Percentiles rank a stretch among this genome's conserved stretches.
Evolutionary conservation across 2,888 invertebrate species (phyloP).

Genomic region (Catocala nupta): DNA sequence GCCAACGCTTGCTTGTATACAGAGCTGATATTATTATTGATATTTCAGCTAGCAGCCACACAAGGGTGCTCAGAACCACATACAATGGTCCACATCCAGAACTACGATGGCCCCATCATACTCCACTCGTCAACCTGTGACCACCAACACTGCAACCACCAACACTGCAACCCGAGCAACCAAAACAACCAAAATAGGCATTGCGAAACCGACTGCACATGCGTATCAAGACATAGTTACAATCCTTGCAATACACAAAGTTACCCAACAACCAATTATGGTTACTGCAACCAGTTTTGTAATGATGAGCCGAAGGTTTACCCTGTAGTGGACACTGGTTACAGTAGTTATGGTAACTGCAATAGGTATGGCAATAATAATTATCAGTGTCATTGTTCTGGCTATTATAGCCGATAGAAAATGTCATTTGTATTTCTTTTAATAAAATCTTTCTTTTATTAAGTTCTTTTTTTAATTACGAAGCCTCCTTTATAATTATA

Average conservation of each 20-base stretch:
- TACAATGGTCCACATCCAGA: constrained; percentile 65
- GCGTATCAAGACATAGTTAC: constrained; percentile 35
- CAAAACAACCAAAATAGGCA: constrained; percentile 15
- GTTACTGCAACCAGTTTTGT: constrained; percentile 20
- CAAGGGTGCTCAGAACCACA: constrained; percentile 54
- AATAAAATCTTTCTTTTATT: constrained; percentile 8
- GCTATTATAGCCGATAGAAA: constrained; percentile 20
- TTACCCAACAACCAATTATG: constrained; percentile 10
- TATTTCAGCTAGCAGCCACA: constrained; percentile 48
- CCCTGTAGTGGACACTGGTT: constrained; percentile 12
- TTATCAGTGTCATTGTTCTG: constrained; percentile 19
- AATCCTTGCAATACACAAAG: constrained; percentile 13
- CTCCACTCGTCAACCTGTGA: constrained; percentile 34
- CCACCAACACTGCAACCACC: constrained; percentile 27
- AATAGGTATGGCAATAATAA: constrained; percentile 13
- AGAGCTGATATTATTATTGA: neutral
- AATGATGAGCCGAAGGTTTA: constrained; percentile 18
- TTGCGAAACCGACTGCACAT: constrained; percentile 39
- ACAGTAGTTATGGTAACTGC: constrained; percentile 10
- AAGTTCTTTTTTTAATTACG: too few species aligned
- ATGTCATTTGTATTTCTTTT: too few species aligned
- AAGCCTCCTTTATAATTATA: too few species aligned
- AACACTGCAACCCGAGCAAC: constrained; percentile 22
- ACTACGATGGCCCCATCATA: constrained; percentile 68
- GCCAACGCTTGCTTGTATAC: neutral